Percentiles rank a stretch among this genome's conserved stretches.
Evolutionary conservation across 2,797 vertebrate genomes (phyloP).

Genomic region (Lycodopsis pacificus): DNA sequence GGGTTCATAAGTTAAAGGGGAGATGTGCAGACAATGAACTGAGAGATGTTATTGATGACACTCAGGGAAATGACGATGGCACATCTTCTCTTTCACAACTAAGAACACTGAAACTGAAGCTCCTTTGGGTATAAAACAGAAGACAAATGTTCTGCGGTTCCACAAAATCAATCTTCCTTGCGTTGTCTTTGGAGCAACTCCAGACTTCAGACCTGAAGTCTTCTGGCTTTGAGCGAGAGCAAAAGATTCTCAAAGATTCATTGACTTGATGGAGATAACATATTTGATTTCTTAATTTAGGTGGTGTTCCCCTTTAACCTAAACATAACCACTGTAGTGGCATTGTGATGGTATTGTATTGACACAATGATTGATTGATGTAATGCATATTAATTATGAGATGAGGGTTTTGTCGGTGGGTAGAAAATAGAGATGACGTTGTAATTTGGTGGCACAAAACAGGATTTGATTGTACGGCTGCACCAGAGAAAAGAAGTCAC

Average conservation of each 20-base stretch:
- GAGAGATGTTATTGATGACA: not conserved
- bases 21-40: not conserved
- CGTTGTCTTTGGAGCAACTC: not conserved
- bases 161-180: not conserved
- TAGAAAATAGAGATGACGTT: conserved; percentile 38
- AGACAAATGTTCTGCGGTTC: not conserved
- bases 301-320: not conserved
- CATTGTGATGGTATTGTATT: not conserved
- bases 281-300: not conserved
- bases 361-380: conserved; percentile 12
- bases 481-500: conserved; percentile 41
- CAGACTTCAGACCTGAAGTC: not conserved
- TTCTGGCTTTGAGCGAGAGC: not conserved
- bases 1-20: not conserved
- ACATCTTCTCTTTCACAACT: not conserved
- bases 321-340: not conserved
- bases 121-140: not conserved
- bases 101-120: not conserved
- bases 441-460: conserved; percentile 37
- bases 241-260: not conserved
- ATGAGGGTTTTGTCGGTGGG: not conserved
- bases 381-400: conserved; percentile 33
- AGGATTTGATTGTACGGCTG: conserved; percentile 46
- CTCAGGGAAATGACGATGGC: not conserved
- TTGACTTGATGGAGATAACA: not conserved